Evolutionary conservation across 1,140 invertebrate species (phyloP).

Genomic region (Diuraphis noxia): DNA sequence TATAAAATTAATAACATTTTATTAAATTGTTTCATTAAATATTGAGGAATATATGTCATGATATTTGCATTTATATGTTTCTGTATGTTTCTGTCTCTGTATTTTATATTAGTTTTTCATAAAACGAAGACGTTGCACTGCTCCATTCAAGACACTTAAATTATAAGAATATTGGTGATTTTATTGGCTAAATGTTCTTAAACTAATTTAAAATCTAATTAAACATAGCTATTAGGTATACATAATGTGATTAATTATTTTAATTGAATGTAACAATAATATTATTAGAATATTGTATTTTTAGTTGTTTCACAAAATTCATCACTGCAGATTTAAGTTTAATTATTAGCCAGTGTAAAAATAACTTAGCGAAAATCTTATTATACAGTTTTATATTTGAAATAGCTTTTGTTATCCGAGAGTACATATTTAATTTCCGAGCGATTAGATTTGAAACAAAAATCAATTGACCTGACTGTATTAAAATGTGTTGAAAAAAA

Average conservation of each 20-base stretch:
- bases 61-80: neutral
- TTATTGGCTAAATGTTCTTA: neutral
- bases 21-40: neutral
- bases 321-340: neutral
- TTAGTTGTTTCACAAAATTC: neutral
- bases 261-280: neutral
- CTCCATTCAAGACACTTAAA: neutral
- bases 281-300: neutral
- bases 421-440: neutral
- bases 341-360: no score
- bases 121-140: neutral
- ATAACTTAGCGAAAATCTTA: no score
- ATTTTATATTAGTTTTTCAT: neutral
- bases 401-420: neutral
- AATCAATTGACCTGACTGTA: neutral
- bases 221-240: neutral
- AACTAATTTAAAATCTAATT: neutral
- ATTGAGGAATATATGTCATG: neutral
- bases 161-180: neutral
- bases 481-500: conserved; percentile 3
- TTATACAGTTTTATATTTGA: neutral
- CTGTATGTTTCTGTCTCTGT: no score
- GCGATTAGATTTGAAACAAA: conserved; percentile 15
- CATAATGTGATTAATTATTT: neutral
- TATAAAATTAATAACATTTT: neutral